Base-by-base conservation (phyloP, 2,888 invertebrate genomes). In the Trileptium ribeirensis region DNA sequence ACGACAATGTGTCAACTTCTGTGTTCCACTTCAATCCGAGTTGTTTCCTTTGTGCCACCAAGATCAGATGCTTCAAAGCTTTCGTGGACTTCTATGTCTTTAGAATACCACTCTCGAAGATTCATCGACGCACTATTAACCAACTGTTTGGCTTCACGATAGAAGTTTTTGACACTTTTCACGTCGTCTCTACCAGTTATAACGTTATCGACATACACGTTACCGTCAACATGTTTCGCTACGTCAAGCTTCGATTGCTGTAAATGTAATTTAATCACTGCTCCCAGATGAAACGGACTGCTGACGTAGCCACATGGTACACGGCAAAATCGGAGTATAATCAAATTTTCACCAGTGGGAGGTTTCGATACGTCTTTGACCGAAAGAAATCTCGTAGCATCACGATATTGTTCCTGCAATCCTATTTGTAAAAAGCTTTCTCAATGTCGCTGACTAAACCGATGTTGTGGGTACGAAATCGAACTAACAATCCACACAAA, bases 391-490 rank as follows among this genome's bases (percentile, higher is more conserved):
- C 80, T 80, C 24, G 80, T 80, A 19, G 79, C 39, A 80, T 80
- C 80, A 31, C 81, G 81, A 33, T 34, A 31, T 81, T 80, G 24
- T 36, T 79, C 78, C 34, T 36, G n/a, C 24, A 80, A 31, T 24
- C 34, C 31, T 3, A 81, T 36, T 34, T 81, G 19, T 70, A 70
- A 67, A 81, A 81, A 15, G 81, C 82, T 37, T 81, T 81, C 29
- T 67, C 82, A 38, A 81, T 74, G 82, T 81, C 81, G 31, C 67
- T 51, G 3, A 19, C 29, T 8, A 81, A 82, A 15, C 29, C 37
- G 51, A 82, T 82, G 3, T 29, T 29, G n/a, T 82, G 82, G 15
- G 29, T 31, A 51, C 81, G 33, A n/a, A 82, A 36, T 31, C 81
- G 38, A n/a, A 81, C 24, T 34, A 81, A 39, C 31, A 81, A 31